These are phyloP conservation scores for Polyploca ridens DNA, from an alignment of 2,888 invertebrate species.

Conservation along the genomic window DNA sequence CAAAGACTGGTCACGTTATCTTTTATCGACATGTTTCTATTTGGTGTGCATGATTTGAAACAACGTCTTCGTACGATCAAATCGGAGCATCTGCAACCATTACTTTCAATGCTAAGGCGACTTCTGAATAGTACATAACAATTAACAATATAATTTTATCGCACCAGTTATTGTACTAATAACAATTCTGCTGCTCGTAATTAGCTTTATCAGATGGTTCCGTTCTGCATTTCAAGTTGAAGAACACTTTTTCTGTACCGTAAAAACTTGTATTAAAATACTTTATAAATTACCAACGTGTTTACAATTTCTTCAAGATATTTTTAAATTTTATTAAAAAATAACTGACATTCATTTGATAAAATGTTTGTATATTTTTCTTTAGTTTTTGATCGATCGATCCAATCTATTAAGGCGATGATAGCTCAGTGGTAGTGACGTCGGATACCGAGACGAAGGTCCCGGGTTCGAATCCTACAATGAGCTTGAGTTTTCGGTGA, in stretches of 20 bases:
- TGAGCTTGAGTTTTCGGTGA: too few relatives aligned
- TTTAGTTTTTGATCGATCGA: background rate
- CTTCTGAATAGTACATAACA: slow-evolving; percentile 16
- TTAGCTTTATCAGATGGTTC: slow-evolving; percentile 17
- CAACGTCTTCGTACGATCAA: slow-evolving; percentile 11
- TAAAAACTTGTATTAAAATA: background rate
- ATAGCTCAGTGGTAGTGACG: too few relatives aligned
- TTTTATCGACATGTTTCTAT: background rate
- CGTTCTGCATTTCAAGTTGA: slow-evolving; percentile 6
- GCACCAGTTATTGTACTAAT: slow-evolving; percentile 17
- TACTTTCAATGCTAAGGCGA: slow-evolving; percentile 12
- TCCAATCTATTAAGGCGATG: too few relatives aligned
- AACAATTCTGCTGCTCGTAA: slow-evolving; percentile 14
- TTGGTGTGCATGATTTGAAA: background rate
- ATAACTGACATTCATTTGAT: too few relatives aligned
- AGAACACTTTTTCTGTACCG: slow-evolving; percentile 7
- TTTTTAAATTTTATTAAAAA: too few relatives aligned
- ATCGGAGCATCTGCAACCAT: slow-evolving; percentile 14
- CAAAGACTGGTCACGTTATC: background rate
- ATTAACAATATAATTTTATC: slow-evolving; percentile 19
- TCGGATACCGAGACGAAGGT: too few relatives aligned
- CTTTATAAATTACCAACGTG: background rate
- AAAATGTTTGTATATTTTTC: background rate
- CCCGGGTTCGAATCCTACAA: too few relatives aligned
- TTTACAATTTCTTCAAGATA: too few relatives aligned